Conservation (phyloP, 2,113 vertebrate genomes). For the Cynoglossus semilaevis region DNA sequence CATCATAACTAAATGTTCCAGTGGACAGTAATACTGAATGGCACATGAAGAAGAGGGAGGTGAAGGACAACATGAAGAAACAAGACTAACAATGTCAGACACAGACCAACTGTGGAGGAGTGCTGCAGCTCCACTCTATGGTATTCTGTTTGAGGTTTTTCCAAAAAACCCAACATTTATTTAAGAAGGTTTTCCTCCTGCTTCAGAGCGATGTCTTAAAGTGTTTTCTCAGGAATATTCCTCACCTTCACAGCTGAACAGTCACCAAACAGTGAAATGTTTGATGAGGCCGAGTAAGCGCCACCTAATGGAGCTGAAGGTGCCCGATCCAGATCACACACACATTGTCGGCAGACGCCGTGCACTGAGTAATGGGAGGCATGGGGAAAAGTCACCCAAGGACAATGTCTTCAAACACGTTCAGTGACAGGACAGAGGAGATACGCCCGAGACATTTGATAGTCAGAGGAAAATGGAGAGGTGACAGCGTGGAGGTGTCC, state of each 20-base stretch:
- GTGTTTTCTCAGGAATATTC: constrained; percentile 78
- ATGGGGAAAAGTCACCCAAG: constrained; percentile 15
- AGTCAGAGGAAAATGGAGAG: constrained; percentile 7
- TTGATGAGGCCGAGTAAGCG: constrained; percentile 84
- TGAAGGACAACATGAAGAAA: constrained; percentile 71
- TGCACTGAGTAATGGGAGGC: constrained; percentile 77
- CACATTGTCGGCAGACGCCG: constrained; percentile 75
- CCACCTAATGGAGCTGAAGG: constrained; percentile 86
- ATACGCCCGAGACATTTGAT: constrained; percentile 2
- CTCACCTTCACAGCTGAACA: constrained; percentile 82
- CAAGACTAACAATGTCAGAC: constrained; percentile 57
- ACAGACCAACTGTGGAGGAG: constrained; percentile 77
- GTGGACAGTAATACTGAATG: constrained; percentile 90
- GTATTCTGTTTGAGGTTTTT: constrained; percentile 61
- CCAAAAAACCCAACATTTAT: not conserved
- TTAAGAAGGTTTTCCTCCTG: not conserved
- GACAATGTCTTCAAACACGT: not conserved
- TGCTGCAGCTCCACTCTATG: constrained; percentile 83
- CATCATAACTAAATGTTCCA: constrained; percentile 87
- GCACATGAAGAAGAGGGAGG: constrained; percentile 79
- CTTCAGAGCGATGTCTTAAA: not conserved
- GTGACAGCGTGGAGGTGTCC: constrained; percentile 16
- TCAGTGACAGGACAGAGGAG: constrained; percentile 1
- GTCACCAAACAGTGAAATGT: constrained; percentile 87
- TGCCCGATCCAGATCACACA: constrained; percentile 85